Evolutionary conservation across 1,140 invertebrate species (phyloP), one percentile per base, ranked within the genome.

Genomic region (Oedothorax gibbosus): DNA sequence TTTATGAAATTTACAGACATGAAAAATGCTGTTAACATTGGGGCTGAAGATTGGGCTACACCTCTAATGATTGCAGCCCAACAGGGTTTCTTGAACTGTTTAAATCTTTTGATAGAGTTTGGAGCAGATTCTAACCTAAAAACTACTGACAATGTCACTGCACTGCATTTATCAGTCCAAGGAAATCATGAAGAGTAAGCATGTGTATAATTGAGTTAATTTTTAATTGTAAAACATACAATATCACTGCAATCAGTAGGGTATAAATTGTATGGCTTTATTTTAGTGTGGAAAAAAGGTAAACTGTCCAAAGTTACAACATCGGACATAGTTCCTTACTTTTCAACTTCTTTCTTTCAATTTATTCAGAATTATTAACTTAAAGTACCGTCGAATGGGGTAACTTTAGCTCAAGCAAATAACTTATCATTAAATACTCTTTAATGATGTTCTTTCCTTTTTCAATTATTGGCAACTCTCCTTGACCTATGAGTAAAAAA

Each of bases 51-150:
- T 80, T 88, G 89, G 75, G 89, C 90, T 12, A 89, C 89, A 5
- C 89, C 90, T 14, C 51, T 91, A 20, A 88, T 90, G 71, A 89
- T 90, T 68, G 90, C 90, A 5, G 89, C 90, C 11, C 90, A 91
- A 79, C 87, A 89, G 72, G 90, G 90, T 15, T 88, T 88, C 84
- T 76, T 78, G 9, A 87, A 88, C 6, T 89, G 89, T 86, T 86
- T 91, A 5, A 85, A 88, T 15, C 51, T 89, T 14, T 77, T 91
- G 49, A 62, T 90, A 10, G 81, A 87, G 6, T 73, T 88, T 85
- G 88, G 89, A 60, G 90, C 90, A 49, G 87, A 90, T 86, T 86
- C 88, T 21, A 88, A 90, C 77, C 87, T 89, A 60, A 85, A 80
- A 14, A 87, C 89, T 1, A 87, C 87, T 18, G 89, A 90, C 21